Conservation (phyloP, 1,140 invertebrate genomes). For the Chelonus insularis region DNA sequence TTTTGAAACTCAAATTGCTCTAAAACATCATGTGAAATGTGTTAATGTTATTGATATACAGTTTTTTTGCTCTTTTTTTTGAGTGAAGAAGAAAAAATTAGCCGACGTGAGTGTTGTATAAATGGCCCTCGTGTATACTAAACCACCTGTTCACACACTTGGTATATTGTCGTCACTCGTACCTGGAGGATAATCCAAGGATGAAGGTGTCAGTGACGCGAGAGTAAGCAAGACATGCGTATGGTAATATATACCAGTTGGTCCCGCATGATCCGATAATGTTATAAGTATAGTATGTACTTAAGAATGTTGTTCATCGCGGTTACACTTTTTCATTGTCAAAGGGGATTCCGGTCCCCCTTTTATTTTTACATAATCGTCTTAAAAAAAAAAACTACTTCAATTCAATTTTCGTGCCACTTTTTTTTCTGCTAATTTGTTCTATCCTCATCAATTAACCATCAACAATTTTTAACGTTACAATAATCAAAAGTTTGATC, state of each 20-base stretch:
- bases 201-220: constrained; percentile 14
- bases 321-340: no score
- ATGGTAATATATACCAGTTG: not conserved
- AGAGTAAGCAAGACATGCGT: not conserved
- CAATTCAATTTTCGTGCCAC: no score
- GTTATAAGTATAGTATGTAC: not conserved
- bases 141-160: constrained; percentile 13
- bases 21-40: not conserved
- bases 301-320: no score
- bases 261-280: not conserved
- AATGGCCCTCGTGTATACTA: not conserved
- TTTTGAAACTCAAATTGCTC: not conserved
- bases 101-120: not conserved
- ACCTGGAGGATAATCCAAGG: constrained; percentile 14
- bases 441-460: no score
- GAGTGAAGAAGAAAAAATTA: not conserved
- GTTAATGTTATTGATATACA: not conserved
- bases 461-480: no score
- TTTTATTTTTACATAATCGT: no score
- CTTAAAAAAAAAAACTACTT: no score
- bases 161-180: not conserved
- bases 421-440: no score
- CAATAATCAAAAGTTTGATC: no score
- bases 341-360: no score
- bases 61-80: not conserved